These are phyloP conservation scores for Brenthis hecate DNA, from an alignment of 2,888 invertebrate species.

Conservation along the genomic window DNA sequence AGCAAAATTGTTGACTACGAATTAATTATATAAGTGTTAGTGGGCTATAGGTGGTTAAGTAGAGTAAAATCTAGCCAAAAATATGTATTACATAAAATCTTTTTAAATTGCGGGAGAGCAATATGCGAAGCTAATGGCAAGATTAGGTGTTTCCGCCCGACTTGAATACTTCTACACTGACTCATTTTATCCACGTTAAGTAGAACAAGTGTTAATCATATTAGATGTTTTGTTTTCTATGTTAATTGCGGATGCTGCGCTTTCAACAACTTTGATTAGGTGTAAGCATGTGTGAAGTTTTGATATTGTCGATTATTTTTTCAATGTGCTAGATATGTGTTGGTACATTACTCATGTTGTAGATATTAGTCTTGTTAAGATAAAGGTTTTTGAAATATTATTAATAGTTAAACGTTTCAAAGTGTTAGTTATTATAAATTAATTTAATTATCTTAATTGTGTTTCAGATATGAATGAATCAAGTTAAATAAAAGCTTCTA, in stretches of 20 bases:
- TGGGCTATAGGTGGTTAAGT: no score
- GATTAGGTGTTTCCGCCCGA: constrained; percentile 78
- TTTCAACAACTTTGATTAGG: constrained; percentile 7
- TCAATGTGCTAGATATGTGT: background rate
- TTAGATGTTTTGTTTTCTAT: constrained; percentile 34
- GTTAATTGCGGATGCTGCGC: constrained; percentile 23
- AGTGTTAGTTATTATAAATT: no score
- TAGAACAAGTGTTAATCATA: constrained; percentile 40
- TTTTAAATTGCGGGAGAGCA: constrained; percentile 52
- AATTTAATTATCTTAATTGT: no score
- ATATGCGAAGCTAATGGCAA: constrained; percentile 71
- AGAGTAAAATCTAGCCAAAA: background rate
- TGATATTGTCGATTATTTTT: background rate
- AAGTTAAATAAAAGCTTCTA: no score
- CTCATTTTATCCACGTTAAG: constrained; percentile 42
- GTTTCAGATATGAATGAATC: no score
- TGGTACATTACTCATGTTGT: background rate
- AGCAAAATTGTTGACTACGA: no score
- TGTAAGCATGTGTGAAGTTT: background rate
- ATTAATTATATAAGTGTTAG: no score
- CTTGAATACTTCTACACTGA: constrained; percentile 55
- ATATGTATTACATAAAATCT: constrained; percentile 2
- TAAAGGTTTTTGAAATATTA: no score
- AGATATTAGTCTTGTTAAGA: no score
- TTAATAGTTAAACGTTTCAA: no score